Conservation (phyloP, 2,797 vertebrate genomes). For the Enteromius radiatus region DNA sequence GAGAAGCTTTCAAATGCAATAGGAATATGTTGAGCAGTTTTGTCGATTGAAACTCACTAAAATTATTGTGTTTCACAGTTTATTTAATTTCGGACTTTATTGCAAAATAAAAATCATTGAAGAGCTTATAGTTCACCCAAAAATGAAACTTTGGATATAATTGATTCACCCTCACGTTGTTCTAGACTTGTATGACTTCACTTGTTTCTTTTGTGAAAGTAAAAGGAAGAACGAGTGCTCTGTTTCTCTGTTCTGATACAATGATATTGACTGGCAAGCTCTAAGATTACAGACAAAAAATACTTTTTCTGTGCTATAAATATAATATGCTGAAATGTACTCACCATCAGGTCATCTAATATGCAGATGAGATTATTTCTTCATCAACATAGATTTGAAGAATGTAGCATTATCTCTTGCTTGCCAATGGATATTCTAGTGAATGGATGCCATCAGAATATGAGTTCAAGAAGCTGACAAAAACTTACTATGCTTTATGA, state of each 20-base stretch:
- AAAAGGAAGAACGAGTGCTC: not conserved
- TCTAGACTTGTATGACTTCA: not conserved
- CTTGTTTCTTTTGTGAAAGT: not conserved
- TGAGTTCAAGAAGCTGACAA: no score
- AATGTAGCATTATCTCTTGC: no score
- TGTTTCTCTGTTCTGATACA: not conserved
- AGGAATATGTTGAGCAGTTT: not conserved
- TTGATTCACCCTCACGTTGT: not conserved
- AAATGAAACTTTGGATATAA: not conserved
- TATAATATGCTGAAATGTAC: no score
- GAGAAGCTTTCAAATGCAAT: not conserved
- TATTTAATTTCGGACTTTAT: not conserved
- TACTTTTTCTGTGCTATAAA: not conserved
- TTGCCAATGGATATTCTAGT: no score
- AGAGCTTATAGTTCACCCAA: not conserved
- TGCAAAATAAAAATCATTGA: not conserved
- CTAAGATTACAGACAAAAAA: not conserved
- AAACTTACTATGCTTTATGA: no score
- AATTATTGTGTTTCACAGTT: constrained; percentile 1
- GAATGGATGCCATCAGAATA: no score
- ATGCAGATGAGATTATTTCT: no score
- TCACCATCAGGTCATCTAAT: no score
- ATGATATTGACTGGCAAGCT: not conserved
- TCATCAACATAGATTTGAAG: no score
- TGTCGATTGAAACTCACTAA: not conserved